Percentiles rank a stretch among this genome's conserved stretches.
phyloP scores from a whole-genome alignment of 2,113 vertebrate species.

The Rhinopomastus cyanomelas region DNA sequence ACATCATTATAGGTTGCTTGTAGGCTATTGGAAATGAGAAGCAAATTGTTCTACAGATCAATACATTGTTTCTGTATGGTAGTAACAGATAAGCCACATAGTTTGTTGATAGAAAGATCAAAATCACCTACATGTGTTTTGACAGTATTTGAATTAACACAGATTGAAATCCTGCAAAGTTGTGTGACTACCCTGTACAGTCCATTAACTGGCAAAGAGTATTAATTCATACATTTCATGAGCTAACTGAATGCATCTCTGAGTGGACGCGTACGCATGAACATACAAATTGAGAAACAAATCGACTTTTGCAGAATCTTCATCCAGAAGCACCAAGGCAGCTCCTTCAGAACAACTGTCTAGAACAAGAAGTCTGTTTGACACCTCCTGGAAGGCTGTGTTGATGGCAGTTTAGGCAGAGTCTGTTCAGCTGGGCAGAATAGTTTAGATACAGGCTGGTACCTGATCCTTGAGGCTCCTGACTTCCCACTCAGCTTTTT shows the following conservation, averaged over 20 bases:
- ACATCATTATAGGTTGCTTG: not conserved
- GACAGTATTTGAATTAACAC: not conserved
- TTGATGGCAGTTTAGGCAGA: not conserved
- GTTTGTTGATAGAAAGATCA: not conserved
- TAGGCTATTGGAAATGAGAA: not conserved
- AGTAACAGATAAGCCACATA: not conserved
- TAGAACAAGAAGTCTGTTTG: not conserved
- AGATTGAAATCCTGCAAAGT: not conserved
- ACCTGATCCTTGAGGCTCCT: not conserved
- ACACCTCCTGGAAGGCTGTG: not conserved
- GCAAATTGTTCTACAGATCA: not conserved
- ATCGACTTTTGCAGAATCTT: not conserved
- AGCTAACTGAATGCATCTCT: not conserved
- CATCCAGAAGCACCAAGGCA: fast-evolving
- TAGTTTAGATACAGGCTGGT: not conserved
- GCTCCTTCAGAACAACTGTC: not conserved
- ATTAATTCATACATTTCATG: not conserved
- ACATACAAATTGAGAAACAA: not conserved
- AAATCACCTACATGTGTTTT: not conserved
- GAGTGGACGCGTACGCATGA: not conserved
- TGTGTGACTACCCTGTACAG: not conserved
- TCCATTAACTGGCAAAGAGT: not conserved
- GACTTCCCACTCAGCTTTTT: not conserved
- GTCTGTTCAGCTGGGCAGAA: not conserved
- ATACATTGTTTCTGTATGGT: not conserved